Base-by-base conservation (phyloP, 2,888 invertebrate species). In the Bugulina stolonifera region DNA sequence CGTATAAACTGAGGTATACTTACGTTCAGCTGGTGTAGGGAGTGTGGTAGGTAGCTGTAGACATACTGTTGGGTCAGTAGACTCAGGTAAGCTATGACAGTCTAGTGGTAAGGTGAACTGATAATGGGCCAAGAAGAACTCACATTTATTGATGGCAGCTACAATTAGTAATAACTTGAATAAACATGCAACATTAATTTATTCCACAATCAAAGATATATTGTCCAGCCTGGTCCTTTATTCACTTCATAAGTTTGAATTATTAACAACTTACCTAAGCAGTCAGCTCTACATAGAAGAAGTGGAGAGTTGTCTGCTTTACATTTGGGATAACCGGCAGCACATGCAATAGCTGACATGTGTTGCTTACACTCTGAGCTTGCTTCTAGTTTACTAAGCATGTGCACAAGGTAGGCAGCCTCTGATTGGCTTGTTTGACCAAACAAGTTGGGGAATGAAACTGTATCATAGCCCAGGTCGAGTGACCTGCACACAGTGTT, bases 91-190 rank as follows among this genome's bases (percentile, higher is more conserved):
- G 34, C 10, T 10, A 32, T 34, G 5, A 32, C 64, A 64, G 64
- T 64, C 64, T 32, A 64, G 1, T 10, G 64, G 64, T n/a, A 64
- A 32, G 29, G 22, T 64, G 27, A 64, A 32, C 1, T 64, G 27
- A n/a, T 64, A 64, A 64, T 64, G 64, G 64, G 25, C 64, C 3
- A 64, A 27, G 64, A 64, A 64, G 64, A 64, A 64, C 5, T 3
- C 14, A n/a, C 64, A 64, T n/a, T 25, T 32, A 27, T 27, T 32
- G 5, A 32, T 27, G 14, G 32, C 64, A 27, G 10, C 64, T 64
- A 32, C 5, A 64, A 64, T 32, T 10, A 43, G 18, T 43, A n/a
- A n/a, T n/a, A n/a, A n/a, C n/a, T n/a, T n/a, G n/a, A n/a, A n/a
- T n/a, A n/a, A n/a, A n/a, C n/a, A n/a, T n/a, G n/a, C n/a, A n/a